Conservation (phyloP, 2,888 invertebrate species). For the Stenchaetothrips biformis region DNA sequence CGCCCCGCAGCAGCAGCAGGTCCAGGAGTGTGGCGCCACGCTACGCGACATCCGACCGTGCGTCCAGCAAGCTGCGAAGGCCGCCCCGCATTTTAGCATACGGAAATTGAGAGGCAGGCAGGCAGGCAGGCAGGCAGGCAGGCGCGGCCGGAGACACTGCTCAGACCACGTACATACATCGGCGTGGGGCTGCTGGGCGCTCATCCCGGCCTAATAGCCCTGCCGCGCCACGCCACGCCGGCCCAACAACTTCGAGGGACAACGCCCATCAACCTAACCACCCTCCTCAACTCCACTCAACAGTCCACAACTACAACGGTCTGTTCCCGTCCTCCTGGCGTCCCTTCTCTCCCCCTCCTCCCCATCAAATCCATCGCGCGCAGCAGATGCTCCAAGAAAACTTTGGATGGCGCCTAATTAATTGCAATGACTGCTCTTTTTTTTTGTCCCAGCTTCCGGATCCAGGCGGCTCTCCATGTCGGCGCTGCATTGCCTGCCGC, state of each 20-base stretch:
- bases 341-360: background rate
- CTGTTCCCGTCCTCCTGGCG: background rate
- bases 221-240: background rate
- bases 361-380: background rate
- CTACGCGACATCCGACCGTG: background rate
- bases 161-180: no score
- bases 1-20: no score
- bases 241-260: background rate
- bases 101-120: background rate
- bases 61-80: background rate
- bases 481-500: no score
- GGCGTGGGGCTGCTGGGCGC: no score
- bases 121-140: background rate
- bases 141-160: no score
- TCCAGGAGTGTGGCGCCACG: no score
- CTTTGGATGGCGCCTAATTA: no score
- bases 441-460: no score
- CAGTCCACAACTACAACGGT: background rate
- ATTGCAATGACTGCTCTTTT: no score
- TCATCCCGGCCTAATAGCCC: background rate
- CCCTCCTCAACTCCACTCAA: slow-evolving; percentile 16
- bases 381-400: background rate
- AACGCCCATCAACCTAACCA: slow-evolving; percentile 22
- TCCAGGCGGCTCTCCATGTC: no score
- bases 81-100: slow-evolving; percentile 11